Evolutionary conservation across 2,797 vertebrate genomes (phyloP), one percentile per base, ranked within the genome.

Genomic region (Emydoidea blandingii): DNA sequence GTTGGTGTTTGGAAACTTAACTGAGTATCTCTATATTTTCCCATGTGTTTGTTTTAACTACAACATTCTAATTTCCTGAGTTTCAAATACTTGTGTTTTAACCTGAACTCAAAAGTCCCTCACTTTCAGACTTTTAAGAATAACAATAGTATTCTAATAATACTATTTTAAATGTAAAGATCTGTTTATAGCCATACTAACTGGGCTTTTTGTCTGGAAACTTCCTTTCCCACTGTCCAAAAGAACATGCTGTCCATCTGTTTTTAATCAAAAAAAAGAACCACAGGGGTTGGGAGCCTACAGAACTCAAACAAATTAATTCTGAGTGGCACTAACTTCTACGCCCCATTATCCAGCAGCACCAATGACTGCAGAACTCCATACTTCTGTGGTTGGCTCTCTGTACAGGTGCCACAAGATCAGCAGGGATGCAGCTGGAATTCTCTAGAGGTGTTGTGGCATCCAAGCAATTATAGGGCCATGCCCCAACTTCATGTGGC

Each of bases 161-260:
- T 87, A 47, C 52, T 74, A 19, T 68, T 79, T 91, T 92, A 88
- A 88, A 80, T 50, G 25, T 49, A 74, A 85, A 76, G 1, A 85
- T 76, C 54, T 92, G 88, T 96, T 96, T 95, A 96, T 93, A 95
- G 52, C 68, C 76, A 10, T 93, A 90, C 23, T 82, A 78, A 84
- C 85, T 85, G 41, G 86, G 91, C 87, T 86, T 96, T 97, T 95
- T 87, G 78, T 44, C 27, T 49, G 74, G 44, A 31, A 49, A 31
- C 44, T 31, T 78, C 27, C 27, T 78, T 27, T 44, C 74, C 14
- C 29, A 8, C 19, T 78, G 44, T 78, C 74, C 27, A 78, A 68
- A 88, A 81, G 88, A 65, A 86, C 34, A 80, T 27, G 44, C 82
- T 81, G 5, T 85, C 16, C 1, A 29, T 50, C 34, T 78, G 29